Conservation (phyloP, 2,797 vertebrate species). For the Crypturellus tataupa region DNA sequence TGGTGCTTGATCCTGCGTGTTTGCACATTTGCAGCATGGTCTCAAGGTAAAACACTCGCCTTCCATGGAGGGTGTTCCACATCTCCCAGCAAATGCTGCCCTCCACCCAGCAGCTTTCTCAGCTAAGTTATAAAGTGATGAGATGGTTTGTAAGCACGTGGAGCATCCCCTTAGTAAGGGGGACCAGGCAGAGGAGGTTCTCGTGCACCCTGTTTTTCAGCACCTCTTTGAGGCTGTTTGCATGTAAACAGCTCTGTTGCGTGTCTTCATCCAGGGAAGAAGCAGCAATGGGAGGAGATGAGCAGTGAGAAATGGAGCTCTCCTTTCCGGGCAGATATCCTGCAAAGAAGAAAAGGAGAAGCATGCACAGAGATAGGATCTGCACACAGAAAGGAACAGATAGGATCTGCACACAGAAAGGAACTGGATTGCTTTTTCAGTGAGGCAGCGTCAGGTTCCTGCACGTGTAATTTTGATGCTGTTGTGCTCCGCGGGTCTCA, state of each 20-base stretch:
- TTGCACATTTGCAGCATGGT: not conserved
- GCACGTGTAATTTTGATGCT: constrained; percentile 29
- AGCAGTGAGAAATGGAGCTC: not conserved
- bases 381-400: not conserved
- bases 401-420: constrained; percentile 5
- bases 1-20: not conserved
- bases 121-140: not conserved
- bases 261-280: not conserved
- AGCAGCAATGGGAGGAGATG: not conserved
- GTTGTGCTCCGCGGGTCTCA: not conserved
- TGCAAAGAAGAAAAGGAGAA: constrained; percentile 13
- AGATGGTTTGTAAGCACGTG: not conserved
- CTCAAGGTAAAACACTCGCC: not conserved
- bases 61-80: not conserved
- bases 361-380: not conserved
- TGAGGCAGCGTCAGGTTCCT: not conserved
- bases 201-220: not conserved
- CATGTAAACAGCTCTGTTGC: not conserved
- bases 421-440: not conserved
- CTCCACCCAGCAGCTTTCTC: not conserved
- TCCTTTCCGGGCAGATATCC: constrained; percentile 44
- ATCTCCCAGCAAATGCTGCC: not conserved
- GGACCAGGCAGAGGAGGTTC: not conserved
- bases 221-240: not conserved
- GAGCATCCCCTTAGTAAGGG: not conserved